Conservation (phyloP, 1,140 invertebrate species). For the Chironomus tepperi region DNA sequence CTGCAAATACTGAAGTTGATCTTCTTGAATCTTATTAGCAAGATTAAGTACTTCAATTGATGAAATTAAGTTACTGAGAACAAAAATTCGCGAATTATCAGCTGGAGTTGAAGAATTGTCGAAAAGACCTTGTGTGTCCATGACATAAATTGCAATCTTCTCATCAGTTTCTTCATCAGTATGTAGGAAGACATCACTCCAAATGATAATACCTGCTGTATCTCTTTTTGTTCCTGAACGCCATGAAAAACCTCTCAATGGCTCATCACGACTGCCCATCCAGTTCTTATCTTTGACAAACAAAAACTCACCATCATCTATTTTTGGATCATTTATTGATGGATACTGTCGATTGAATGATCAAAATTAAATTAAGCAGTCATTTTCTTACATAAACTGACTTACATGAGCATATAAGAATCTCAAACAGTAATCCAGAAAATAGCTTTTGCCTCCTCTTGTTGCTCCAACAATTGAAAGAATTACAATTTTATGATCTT, state of each 20-base stretch:
- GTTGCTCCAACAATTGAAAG: conserved; percentile 91
- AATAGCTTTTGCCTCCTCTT: conserved; percentile 60
- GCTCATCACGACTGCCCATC: conserved; percentile 42
- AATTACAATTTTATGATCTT: conserved; percentile 63
- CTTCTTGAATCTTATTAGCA: conserved; percentile 57
- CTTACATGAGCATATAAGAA: conserved; percentile 50
- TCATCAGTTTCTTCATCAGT: conserved; percentile 38
- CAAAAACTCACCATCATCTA: not conserved
- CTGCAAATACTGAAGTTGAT: conserved; percentile 58
- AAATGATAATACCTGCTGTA: conserved; percentile 59
- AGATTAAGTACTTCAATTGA: conserved; percentile 58
- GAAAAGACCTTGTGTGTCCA: conserved; percentile 67
- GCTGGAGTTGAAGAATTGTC: conserved; percentile 59
- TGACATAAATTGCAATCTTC: conserved; percentile 49
- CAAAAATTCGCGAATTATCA: conserved; percentile 62
- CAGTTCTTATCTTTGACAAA: conserved; percentile 32
- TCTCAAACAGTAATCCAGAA: conserved; percentile 67
- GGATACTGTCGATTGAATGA: not conserved
- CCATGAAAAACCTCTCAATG: conserved; percentile 43
- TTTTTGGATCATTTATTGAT: not conserved
- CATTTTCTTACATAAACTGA: too few relatives aligned
- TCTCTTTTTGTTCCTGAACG: conserved; percentile 53
- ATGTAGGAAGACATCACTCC: conserved; percentile 55
- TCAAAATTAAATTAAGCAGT: too few relatives aligned
- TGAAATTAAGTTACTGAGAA: conserved; percentile 54